Evolutionary conservation across 1,140 invertebrate species (phyloP).

Genomic region (Agrypnia vestita): DNA sequence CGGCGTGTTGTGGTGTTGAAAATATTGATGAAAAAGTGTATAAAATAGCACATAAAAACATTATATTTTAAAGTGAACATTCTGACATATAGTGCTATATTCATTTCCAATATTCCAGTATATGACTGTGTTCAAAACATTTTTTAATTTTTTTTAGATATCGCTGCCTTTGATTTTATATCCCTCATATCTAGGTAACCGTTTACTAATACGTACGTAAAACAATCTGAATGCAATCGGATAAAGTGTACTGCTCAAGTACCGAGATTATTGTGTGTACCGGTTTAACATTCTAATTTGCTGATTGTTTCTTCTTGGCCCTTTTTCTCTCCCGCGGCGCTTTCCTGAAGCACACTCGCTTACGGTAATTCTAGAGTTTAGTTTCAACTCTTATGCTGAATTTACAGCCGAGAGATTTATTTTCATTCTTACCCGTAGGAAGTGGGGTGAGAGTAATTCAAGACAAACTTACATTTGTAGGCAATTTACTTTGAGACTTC

Average conservation of each 20-base stretch:
- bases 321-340: slow-evolving; percentile 36
- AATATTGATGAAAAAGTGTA: too few species aligned
- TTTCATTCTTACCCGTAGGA: slow-evolving; percentile 58
- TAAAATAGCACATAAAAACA: too few species aligned
- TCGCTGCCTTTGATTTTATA: too few species aligned
- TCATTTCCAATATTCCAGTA: too few species aligned
- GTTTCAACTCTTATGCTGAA: slow-evolving; percentile 60
- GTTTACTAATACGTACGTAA: too few species aligned
- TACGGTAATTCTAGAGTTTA: slow-evolving; percentile 59
- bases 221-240: slow-evolving; percentile 10
- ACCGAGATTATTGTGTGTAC: slow-evolving; percentile 10
- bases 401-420: slow-evolving; percentile 61
- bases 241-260: slow-evolving; percentile 1
- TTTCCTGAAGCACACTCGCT: slow-evolving; percentile 35
- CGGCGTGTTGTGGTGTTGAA: too few species aligned
- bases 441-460: slow-evolving; percentile 56
- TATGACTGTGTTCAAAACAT: too few species aligned
- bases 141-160: too few species aligned
- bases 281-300: slow-evolving; percentile 52
- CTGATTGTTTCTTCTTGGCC: slow-evolving; percentile 54
- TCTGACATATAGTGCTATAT: too few species aligned
- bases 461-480: slow-evolving; percentile 62
- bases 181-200: too few species aligned
- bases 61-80: too few species aligned
- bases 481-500: slow-evolving; percentile 61